Evolutionary conservation across 1,140 invertebrate species (phyloP), one percentile per base, ranked within the genome.

Genomic region (Zaprionus ghesquierei): DNA sequence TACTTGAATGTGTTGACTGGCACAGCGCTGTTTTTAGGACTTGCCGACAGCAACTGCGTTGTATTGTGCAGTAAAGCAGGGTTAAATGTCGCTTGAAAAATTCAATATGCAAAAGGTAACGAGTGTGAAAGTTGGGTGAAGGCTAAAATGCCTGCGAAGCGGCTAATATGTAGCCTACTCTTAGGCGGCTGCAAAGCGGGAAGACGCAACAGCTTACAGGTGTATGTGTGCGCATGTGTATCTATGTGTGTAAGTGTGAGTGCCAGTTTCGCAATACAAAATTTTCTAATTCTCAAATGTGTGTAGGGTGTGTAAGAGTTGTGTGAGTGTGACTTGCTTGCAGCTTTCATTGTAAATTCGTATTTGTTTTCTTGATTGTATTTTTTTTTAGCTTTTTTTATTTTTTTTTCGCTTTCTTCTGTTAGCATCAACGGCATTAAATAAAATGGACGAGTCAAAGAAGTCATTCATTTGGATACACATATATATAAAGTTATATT

Each of bases 371-470:
- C 20, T 44, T 35, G 66, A 66, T 38, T 66, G 18, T 58, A 10
- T 77, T 61, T 68, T 69, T 74, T 70, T 81, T 85, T 59, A 49
- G 38, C 69, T 56, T 68, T 70, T 77, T 77, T 79, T 87, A n/a
- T 64, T 70, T 58, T 65, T 71, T 78, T 77, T 82, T 86, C 68
- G 68, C 73, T 89, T 84, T 89, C 81, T 90, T 90, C 86, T 81
- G 81, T 82, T 89, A 89, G 90, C 90, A 90, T 91, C 86, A 91
- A 87, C 82, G 86, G 80, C 74, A 90, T 84, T 79, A 91, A 91
- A 89, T 89, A 90, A 90, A 91, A 91, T 91, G 90, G 90, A 91
- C 90, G 90, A 91, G 90, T 91, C 90, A 91, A 91, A 91, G 90
- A 91, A 91, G 90, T 91, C 90, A 91, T 91, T 90, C 86, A 79